These are phyloP conservation scores for Spialia ferax DNA, from an alignment of 2,888 invertebrate genomes.

Conservation along the genomic window DNA sequence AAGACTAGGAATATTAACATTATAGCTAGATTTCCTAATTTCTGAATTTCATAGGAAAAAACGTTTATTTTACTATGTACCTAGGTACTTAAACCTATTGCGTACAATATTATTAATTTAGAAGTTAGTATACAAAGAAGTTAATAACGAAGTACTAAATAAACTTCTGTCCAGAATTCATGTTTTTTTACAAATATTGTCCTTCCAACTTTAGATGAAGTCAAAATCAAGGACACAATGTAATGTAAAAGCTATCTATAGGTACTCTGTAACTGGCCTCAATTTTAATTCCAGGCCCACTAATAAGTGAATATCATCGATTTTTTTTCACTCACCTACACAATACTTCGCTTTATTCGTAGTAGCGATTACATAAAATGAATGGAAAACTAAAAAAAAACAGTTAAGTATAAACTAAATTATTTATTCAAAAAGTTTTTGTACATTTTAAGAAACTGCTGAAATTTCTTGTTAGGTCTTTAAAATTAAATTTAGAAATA, in stretches of 20 bases:
- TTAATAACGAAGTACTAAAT: background rate
- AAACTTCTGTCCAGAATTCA: background rate
- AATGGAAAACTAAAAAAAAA: too few species aligned
- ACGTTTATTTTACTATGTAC: background rate
- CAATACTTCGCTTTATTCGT: background rate
- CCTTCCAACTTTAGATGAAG: background rate
- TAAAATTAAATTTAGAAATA: constrained; percentile 29
- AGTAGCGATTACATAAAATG: background rate
- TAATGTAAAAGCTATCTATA: too few species aligned
- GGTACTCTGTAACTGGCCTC: background rate
- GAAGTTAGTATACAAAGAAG: background rate
- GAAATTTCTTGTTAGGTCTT: background rate
- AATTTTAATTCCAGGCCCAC: background rate
- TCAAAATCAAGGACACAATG: background rate
- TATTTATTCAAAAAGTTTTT: background rate
- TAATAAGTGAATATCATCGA: background rate
- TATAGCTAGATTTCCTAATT: background rate
- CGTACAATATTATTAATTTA: background rate
- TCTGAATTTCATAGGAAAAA: background rate
- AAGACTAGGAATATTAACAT: background rate
- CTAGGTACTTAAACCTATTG: background rate
- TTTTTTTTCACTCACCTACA: background rate
- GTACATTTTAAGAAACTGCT: constrained; percentile 5
- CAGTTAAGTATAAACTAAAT: background rate
- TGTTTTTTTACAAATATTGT: background rate